Evolutionary conservation across 2,113 vertebrate genomes (phyloP).

Genomic region (Malurus elegans): DNA sequence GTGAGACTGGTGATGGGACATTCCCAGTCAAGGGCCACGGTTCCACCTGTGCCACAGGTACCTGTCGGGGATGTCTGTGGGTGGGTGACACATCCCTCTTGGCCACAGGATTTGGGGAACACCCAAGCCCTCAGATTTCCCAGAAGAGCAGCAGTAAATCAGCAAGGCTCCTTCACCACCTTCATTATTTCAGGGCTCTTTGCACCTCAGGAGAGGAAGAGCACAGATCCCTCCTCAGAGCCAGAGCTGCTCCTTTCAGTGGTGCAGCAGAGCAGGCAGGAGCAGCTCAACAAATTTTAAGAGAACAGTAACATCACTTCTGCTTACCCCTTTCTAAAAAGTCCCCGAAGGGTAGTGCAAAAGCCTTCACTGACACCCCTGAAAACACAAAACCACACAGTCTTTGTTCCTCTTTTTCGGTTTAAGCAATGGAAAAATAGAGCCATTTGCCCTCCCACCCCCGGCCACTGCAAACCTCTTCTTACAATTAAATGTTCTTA

Average conservation of each 20-base stretch:
- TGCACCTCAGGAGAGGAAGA: background rate
- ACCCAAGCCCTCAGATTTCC: background rate
- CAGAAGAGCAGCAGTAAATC: background rate
- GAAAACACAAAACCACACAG: background rate
- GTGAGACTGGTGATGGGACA: background rate
- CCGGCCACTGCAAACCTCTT: background rate
- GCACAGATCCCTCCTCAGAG: accelerated
- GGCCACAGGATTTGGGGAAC: background rate
- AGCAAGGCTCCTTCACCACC: background rate
- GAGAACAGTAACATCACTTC: background rate
- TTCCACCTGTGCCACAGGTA: background rate
- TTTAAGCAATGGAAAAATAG: constrained; percentile 66
- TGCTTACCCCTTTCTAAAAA: background rate
- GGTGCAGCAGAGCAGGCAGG: background rate
- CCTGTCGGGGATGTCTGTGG: too few species aligned
- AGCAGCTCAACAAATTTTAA: background rate
- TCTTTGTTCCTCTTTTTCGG: constrained; percentile 68
- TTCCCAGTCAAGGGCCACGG: background rate
- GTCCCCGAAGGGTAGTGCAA: background rate
- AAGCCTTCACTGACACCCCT: background rate
- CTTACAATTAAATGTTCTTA: background rate
- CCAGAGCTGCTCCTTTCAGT: background rate
- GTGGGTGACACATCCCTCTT: background rate
- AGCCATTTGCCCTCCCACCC: background rate
- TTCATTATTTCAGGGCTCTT: accelerated